Evolutionary conservation across 2,888 invertebrate genomes (phyloP).

Genomic region (Oxytorus armatus): DNA sequence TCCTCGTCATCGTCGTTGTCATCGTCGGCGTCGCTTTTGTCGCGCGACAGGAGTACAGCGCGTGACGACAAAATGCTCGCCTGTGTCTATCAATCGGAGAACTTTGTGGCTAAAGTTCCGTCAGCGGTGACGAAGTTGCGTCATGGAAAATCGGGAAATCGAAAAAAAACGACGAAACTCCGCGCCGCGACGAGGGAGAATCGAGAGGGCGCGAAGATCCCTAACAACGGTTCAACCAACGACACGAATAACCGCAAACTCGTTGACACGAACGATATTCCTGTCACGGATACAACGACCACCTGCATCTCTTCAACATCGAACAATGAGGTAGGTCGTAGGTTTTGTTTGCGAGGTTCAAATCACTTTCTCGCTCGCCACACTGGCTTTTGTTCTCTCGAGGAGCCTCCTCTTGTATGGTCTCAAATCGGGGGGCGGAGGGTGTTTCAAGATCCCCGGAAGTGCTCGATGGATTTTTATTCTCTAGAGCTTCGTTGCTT

Average conservation of each 20-base stretch:
- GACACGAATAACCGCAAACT: conserved; percentile 49
- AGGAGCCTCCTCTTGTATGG: background rate
- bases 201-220: conserved; percentile 4
- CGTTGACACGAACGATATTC: conserved; percentile 52
- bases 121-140: conserved; percentile 77
- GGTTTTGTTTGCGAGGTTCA: background rate
- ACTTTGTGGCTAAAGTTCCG: conserved; percentile 77
- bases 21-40: background rate
- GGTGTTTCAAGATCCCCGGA: background rate
- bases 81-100: conserved; percentile 82
- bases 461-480: conserved; percentile 53
- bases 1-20: conserved; percentile 51
- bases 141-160: conserved; percentile 76
- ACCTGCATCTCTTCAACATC: conserved; percentile 46
- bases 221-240: conserved; percentile 26
- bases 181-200: conserved; percentile 76
- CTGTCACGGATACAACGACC: conserved; percentile 17
- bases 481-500: conserved; percentile 30
- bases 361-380: background rate
- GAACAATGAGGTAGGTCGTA: conserved; percentile 76
- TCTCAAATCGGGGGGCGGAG: background rate
- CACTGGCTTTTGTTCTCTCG: background rate
- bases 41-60: background rate
- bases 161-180: conserved; percentile 77
- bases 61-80: conserved; percentile 77